phyloP scores from a whole-genome alignment of 2,888 invertebrate genomes.

The Poecilobothrus nobilitatus region DNA sequence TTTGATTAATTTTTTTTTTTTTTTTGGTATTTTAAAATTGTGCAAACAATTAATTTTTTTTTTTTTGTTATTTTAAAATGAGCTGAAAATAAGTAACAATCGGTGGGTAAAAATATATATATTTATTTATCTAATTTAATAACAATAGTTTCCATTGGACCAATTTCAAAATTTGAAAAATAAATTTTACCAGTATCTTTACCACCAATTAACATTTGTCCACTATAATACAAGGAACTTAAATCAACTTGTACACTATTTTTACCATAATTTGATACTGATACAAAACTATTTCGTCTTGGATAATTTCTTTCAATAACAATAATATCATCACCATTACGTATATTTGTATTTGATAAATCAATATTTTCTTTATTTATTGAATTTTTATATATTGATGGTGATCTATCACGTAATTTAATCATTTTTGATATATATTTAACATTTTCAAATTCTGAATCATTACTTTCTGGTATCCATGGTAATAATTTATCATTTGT shows the following conservation, averaged over 20 bases:
- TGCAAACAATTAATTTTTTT: background rate
- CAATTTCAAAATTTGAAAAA: constrained; percentile 43
- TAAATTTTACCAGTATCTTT: constrained; percentile 35
- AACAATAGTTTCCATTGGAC: constrained; percentile 55
- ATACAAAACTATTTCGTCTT: constrained; percentile 65
- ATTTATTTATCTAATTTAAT: constrained; percentile 53
- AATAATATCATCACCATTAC: constrained; percentile 57
- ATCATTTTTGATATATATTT: constrained; percentile 53
- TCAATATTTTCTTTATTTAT: constrained; percentile 57
- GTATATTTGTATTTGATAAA: constrained; percentile 59
- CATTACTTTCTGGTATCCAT: constrained; percentile 55
- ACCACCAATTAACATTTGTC: constrained; percentile 39
- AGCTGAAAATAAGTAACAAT: no score
- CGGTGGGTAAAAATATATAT: no score
- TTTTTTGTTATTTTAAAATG: no score
- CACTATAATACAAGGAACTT: constrained; percentile 67
- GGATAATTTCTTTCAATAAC: constrained; percentile 72
- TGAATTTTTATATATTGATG: constrained; percentile 64
- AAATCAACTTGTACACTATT: constrained; percentile 57
- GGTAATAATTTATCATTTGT: constrained; percentile 48
- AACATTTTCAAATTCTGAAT: constrained; percentile 48
- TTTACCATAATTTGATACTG: constrained; percentile 63
- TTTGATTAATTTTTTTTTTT: background rate
- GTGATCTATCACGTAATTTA: constrained; percentile 52
- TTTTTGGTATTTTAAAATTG: background rate